phyloP scores from a whole-genome alignment of 2,113 vertebrate species.

The Heloderma charlesbogerti region DNA sequence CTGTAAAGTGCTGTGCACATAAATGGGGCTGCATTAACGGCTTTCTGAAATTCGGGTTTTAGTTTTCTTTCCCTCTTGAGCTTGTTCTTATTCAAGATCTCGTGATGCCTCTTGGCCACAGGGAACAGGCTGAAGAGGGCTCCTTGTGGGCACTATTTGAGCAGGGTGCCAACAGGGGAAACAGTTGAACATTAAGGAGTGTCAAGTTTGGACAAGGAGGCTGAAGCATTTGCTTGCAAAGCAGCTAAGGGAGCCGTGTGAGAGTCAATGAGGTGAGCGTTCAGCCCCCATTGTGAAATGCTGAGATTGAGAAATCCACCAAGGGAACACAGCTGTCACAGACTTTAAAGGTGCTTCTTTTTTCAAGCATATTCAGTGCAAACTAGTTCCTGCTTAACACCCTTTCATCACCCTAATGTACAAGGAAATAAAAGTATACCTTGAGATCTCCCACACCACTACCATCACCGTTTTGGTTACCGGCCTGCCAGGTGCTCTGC shows the following conservation, averaged over 20 bases:
- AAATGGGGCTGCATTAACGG: not conserved
- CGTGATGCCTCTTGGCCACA: not conserved
- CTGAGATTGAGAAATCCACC: too few relatives aligned
- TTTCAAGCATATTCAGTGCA: not conserved
- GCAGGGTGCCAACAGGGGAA: not conserved
- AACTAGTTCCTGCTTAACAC: not conserved
- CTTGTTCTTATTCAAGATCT: not conserved
- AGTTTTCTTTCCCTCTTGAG: not conserved
- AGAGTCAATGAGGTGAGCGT: not conserved
- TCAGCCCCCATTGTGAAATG: not conserved
- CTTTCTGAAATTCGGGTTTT: too few relatives aligned
- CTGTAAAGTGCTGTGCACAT: not conserved
- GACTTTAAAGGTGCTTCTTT: too few relatives aligned
- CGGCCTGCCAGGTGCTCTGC: too few relatives aligned
- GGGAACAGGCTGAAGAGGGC: too few relatives aligned
- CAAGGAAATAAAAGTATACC: not conserved
- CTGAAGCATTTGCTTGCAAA: not conserved
- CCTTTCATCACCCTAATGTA: not conserved
- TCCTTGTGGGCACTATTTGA: too few relatives aligned
- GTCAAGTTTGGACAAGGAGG: not conserved
- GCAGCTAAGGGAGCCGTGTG: not conserved
- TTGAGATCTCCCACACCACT: not conserved
- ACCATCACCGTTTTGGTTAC: too few relatives aligned
- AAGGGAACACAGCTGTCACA: too few relatives aligned
- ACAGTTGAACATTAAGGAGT: not conserved